Base-by-base conservation (phyloP, 2,888 invertebrate species). In the Apodemia zela region DNA sequence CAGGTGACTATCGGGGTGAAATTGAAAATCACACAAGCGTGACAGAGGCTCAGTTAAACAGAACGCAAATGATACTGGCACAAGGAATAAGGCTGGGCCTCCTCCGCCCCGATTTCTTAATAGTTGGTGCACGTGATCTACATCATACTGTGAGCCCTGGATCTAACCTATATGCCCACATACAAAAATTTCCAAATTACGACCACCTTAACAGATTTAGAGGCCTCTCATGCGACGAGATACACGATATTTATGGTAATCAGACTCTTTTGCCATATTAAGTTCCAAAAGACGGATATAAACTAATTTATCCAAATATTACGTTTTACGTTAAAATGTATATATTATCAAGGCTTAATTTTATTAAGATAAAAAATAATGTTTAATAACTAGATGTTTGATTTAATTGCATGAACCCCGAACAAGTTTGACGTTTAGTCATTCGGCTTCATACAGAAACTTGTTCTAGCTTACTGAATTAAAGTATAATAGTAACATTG, bases 1-100 rank as follows among this genome's bases (percentile, higher is more conserved):
- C 76, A 87, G 87, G 87, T n/a, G 85, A 87, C 68, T 87, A 87
- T 72, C 76, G 85, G 1, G 78, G 77, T 60, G 78, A 77, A 18
- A 45, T 67, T 2, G 61, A 71, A 3, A 59, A 67, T 0, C 76
- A 78, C 54, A 65, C 79, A 0, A 70, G 66, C 29, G 80, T 82
- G 8, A 79, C 81, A 0, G 69, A 69, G 3, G 65, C 71, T 5
- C 86, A 87, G 65, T 61, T 82, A 35, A 49, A 70, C 51, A 74
- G 79, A n/a, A 72, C 78, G 0, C 65, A 71, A 38, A 74, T 72
- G 71, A 64, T 87, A n/a, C 69, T 87, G 3, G 69, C 75, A 3
- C 68, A 69, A 33, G 87, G 84, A 4, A 77, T 86, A 0, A 21
- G 65, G 17, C 66, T 65, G 0, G 84, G 85, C 0, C 71, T 76